Conservation (phyloP, 2,113 vertebrate species). For the Alexandromys fortis region DNA sequence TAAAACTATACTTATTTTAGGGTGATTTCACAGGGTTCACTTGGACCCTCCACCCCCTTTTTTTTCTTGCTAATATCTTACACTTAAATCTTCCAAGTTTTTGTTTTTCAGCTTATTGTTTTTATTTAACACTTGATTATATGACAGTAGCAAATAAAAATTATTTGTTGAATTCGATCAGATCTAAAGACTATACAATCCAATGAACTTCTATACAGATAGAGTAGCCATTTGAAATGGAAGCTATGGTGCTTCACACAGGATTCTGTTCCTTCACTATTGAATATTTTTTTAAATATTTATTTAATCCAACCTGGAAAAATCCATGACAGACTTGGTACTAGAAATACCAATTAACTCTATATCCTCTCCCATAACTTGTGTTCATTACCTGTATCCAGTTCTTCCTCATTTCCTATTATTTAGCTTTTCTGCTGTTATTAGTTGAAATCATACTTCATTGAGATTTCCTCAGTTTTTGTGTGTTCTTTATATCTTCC, state of each 20-base stretch:
- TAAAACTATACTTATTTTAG: neutral
- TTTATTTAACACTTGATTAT: neutral
- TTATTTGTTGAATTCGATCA: neutral
- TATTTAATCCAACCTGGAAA: neutral
- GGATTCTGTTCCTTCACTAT: neutral
- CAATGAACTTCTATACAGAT: neutral
- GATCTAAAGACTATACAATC: too few relatives aligned
- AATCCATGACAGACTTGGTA: neutral
- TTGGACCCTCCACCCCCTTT: fast-evolving
- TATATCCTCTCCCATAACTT: too few relatives aligned
- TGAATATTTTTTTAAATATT: neutral
- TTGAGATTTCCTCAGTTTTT: neutral
- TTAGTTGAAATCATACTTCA: neutral
- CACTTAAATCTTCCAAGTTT: neutral
- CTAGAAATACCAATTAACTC: neutral
- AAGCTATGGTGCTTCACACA: neutral
- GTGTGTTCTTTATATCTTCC: neutral
- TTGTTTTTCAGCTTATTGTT: neutral
- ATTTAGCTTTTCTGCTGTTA: neutral
- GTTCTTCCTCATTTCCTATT: neutral
- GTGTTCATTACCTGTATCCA: neutral
- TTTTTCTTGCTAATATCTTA: neutral
- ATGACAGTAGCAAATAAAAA: neutral
- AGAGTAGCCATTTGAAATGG: neutral
- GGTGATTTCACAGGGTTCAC: neutral